Base-by-base conservation (phyloP, 2,888 invertebrate genomes). In the Lacanobia wlatinum region DNA sequence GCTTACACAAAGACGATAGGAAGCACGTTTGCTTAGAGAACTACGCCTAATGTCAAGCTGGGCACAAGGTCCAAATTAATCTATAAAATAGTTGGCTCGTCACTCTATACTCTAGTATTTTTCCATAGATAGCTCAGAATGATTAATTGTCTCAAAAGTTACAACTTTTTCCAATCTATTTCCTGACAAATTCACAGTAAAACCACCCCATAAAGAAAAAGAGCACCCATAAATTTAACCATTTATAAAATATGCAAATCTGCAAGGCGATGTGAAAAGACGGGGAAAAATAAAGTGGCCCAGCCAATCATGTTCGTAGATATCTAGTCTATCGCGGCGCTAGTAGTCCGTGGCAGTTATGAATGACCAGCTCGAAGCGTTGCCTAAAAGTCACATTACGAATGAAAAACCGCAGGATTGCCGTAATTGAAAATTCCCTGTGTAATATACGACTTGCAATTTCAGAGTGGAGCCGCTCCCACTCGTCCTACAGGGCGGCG, bases 361-460 rank as follows among this genome's bases (percentile, higher is more conserved):
- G 94, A 94, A 94, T 93, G 93, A 91, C 92, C 92, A 89, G 88
- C 91, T 90, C 91, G 92, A 91, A 93, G 90, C 93, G 90, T 89
- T 92, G 93, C 93, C 94, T 92, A 94, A 95, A 94, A 95, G 95
- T 96, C 95, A 94, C 95, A 95, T 96, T 95, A 95, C 93, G 93
- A 95, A 94, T 96, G 95, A 96, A 95, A 96, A 96, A 96, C 95
- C 96, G 94, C 95, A 87, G 94, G 94, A 95, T 95, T 95, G 94
- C 91, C 90, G 95, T 96, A 96, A 96, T 96, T 96, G 96, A 96
- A 96, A 96, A 96, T 95, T 96, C 95, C 93, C 94, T 91, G 94
- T 93, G 93, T 95, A 95, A 96, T 95, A 95, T 96, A 96, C 94
- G 96, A 92, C 94, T 93, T 92, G 94, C 96, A 96, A 96, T 96